A percentile compares a stretch with the other conserved stretches of the same genome.
phyloP scores from a whole-genome alignment of 2,113 vertebrate species.

The Nannobrachium achirus region DNA sequence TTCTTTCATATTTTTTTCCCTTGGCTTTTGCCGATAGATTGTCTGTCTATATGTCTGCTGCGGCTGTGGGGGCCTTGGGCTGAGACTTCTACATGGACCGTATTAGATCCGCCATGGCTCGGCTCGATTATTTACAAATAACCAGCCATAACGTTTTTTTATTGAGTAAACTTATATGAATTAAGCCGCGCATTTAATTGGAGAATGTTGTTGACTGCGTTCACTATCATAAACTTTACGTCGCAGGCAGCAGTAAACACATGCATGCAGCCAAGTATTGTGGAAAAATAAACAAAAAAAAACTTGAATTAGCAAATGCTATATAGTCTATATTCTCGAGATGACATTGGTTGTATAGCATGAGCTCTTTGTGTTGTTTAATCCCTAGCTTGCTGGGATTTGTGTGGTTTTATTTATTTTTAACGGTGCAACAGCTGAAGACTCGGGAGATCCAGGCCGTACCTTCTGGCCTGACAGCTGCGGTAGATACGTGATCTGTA shows the following conservation, averaged over 20 bases:
- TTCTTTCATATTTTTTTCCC: not conserved
- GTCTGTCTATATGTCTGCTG: slow-evolving; percentile 45
- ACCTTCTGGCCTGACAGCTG: slow-evolving; percentile 76
- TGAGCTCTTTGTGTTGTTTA: slow-evolving; percentile 59
- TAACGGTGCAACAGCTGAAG: slow-evolving; percentile 79
- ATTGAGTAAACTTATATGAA: not conserved
- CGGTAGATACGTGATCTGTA: slow-evolving; percentile 47
- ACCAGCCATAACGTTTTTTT: not conserved
- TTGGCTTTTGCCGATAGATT: slow-evolving; percentile 34
- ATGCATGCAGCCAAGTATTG: slow-evolving; percentile 21
- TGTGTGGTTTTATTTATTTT: slow-evolving; percentile 81
- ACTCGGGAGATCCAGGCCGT: slow-evolving; percentile 69
- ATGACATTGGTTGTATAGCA: slow-evolving; percentile 55
- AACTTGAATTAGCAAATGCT: slow-evolving; percentile 13
- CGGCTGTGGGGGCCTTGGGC: slow-evolving; percentile 57
- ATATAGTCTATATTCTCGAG: not conserved
- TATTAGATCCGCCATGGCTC: slow-evolving; percentile 28
- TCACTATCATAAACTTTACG: slow-evolving; percentile 56
- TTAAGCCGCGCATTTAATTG: not conserved
- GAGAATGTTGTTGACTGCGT: not conserved
- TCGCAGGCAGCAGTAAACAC: slow-evolving; percentile 49
- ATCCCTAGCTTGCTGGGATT: slow-evolving; percentile 72
- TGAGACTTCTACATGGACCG: slow-evolving; percentile 44
- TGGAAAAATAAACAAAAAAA: slow-evolving; percentile 15
- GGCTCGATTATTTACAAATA: slow-evolving; percentile 18